Conservation (phyloP, 1,140 invertebrate genomes). For the Caerostris darwini region DNA sequence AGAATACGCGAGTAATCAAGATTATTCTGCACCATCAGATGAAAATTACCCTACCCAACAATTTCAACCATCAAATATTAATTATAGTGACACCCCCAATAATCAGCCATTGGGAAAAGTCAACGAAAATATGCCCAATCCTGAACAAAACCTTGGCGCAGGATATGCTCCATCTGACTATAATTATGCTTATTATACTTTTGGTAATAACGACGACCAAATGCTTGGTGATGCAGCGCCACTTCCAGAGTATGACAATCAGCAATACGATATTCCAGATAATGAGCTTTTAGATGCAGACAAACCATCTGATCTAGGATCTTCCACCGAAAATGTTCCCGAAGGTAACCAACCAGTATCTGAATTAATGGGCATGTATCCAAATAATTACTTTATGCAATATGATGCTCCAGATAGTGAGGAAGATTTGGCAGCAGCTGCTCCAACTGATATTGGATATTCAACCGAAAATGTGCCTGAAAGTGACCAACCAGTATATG, state of each 20-base stretch:
- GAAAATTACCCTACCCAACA: background rate
- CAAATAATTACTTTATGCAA: too few relatives aligned
- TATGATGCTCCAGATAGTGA: too few relatives aligned
- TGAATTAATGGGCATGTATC: too few relatives aligned
- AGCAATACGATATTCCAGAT: background rate
- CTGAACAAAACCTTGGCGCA: background rate
- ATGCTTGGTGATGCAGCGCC: background rate
- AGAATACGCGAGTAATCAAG: background rate
- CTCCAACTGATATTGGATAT: too few relatives aligned
- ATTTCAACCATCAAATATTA: background rate
- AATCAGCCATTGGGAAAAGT: background rate
- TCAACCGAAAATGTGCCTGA: too few relatives aligned
- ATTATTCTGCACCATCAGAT: background rate
- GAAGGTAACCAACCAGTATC: too few relatives aligned
- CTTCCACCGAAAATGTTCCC: too few relatives aligned
- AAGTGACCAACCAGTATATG: too few relatives aligned
- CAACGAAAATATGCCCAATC: background rate
- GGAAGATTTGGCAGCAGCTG: too few relatives aligned
- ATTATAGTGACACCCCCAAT: background rate
- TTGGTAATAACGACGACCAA: background rate
- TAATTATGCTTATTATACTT: background rate
- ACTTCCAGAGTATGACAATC: background rate
- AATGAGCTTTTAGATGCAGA: background rate
- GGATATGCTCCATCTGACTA: background rate
- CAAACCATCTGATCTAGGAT: background rate